A percentile compares a stretch with the other conserved stretches of the same genome.
These are phyloP conservation scores for crab-eating macaque (Macaca fascicularis) DNA, from an alignment of 2,113 vertebrate genomes.

Conservation along the genomic window T2T-MFA8v1.1 NC_088395.1:31421001-31421500, in stretches of 20 bases:
- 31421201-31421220: not conserved
- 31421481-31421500: not conserved
- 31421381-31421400: not conserved
- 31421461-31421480: not conserved
- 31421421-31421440: not conserved
- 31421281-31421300: not conserved
- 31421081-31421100: not conserved
- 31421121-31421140: not conserved
- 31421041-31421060: slow-evolving; percentile 1
- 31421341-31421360: not conserved
- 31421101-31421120: not conserved
- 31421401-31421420: not conserved
- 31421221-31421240: slow-evolving; percentile 4
- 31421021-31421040: not conserved
- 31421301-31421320: not conserved
- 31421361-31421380: not conserved
- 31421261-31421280: not conserved
- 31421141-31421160: not conserved
- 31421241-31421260: not conserved
- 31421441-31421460: not conserved
- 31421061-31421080: not conserved
- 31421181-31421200: not conserved
- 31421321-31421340: not conserved
- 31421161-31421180: not conserved
- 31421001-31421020: not conserved